phyloP scores from a whole-genome alignment of 2,888 invertebrate species.

The Idaea biselata region DNA sequence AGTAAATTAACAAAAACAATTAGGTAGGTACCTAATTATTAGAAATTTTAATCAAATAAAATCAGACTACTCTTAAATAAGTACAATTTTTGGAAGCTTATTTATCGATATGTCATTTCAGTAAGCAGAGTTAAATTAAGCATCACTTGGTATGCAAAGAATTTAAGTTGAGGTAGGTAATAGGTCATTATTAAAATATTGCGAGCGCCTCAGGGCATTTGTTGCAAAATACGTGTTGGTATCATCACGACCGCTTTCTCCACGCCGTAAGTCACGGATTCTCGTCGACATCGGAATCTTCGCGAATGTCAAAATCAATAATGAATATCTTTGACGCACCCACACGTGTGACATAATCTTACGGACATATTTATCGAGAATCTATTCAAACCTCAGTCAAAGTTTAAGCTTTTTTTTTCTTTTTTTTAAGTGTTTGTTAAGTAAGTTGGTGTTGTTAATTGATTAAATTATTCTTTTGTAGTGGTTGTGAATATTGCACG shows the following conservation, averaged over 20 bases:
- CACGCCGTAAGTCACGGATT: conserved; percentile 47
- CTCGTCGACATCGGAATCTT: conserved; percentile 24
- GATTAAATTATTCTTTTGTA: too few relatives aligned
- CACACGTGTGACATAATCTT: conserved; percentile 46
- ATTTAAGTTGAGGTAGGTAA: conserved; percentile 20
- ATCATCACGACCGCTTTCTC: conserved; percentile 47
- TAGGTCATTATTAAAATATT: conserved; percentile 30
- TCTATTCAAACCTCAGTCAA: too few relatives aligned
- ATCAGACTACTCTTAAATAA: too few relatives aligned
- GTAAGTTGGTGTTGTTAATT: too few relatives aligned
- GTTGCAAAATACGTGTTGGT: conserved; percentile 41
- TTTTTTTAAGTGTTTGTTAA: too few relatives aligned
- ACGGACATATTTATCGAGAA: conserved; percentile 20
- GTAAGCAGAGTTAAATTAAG: background rate
- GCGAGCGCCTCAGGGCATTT: conserved; percentile 34
- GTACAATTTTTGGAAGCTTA: too few relatives aligned
- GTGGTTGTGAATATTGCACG: too few relatives aligned
- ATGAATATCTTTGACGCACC: conserved; percentile 36
- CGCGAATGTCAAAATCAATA: conserved; percentile 56
- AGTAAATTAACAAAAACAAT: too few relatives aligned
- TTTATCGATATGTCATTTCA: background rate
- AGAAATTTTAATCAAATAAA: too few relatives aligned
- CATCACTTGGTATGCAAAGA: background rate
- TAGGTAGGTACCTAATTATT: too few relatives aligned
- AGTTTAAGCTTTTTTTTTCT: too few relatives aligned